These are phyloP conservation scores for Drosophila quadrilineata DNA, from an alignment of 1,140 invertebrate genomes.

Conservation along the genomic window DNA sequence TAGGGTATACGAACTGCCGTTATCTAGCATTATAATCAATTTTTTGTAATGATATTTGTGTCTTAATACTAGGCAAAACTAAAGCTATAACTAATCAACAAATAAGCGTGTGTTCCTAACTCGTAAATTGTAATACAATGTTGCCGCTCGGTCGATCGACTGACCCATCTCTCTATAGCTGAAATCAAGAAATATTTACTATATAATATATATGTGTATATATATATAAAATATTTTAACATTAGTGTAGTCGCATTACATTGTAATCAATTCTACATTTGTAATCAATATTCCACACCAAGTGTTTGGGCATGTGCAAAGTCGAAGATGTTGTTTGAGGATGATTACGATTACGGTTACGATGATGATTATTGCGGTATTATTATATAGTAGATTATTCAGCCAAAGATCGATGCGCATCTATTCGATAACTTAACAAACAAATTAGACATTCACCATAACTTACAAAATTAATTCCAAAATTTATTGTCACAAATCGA, in stretches of 20 bases:
- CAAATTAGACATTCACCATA: too few relatives aligned
- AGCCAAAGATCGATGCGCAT: constrained; percentile 48
- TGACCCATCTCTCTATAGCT: constrained; percentile 66
- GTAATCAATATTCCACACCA: constrained; percentile 32
- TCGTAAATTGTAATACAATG: constrained; percentile 73
- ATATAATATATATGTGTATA: too few relatives aligned
- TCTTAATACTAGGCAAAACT: constrained; percentile 76
- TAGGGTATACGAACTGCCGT: constrained; percentile 14
- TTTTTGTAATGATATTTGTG: constrained; percentile 54
- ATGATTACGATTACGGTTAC: too few relatives aligned
- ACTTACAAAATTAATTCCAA: constrained; percentile 39
- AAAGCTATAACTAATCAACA: constrained; percentile 80
- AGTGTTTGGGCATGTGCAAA: constrained; percentile 33
- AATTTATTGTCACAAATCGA: constrained; percentile 40
- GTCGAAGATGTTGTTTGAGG: too few relatives aligned
- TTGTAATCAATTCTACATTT: constrained; percentile 13
- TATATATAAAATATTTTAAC: background rate
- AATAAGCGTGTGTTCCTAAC: constrained; percentile 81
- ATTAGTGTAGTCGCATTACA: constrained; percentile 17
- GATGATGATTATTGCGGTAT: too few relatives aligned
- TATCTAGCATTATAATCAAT: constrained; percentile 20
- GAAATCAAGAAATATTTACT: constrained; percentile 38
- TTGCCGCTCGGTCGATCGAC: constrained; percentile 46
- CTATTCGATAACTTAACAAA: constrained; percentile 41
- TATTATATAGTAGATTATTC: too few relatives aligned